phyloP scores from a whole-genome alignment of 1,140 invertebrate genomes.

The Rhysida immarginata region DNA sequence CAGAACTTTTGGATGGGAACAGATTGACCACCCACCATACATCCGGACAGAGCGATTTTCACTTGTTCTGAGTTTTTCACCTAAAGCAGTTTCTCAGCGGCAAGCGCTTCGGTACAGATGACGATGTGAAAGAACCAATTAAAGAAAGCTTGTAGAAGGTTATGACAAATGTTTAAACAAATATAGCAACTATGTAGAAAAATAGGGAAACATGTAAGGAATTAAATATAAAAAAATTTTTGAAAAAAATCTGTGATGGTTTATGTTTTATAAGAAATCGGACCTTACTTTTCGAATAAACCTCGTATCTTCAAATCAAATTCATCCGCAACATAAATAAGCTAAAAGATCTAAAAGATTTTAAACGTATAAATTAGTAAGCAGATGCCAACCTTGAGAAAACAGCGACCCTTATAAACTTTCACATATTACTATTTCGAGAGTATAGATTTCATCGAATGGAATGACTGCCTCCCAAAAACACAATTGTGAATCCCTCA shows the following conservation, averaged over 20 bases:
- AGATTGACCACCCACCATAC: slow-evolving; percentile 24
- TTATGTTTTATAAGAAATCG: neutral
- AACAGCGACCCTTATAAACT: too few relatives aligned
- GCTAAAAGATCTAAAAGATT: too few relatives aligned
- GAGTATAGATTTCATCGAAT: too few relatives aligned
- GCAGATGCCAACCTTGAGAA: too few relatives aligned
- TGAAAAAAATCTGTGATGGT: neutral
- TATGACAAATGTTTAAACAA: slow-evolving; percentile 12
- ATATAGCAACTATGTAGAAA: slow-evolving; percentile 15
- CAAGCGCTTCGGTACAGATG: slow-evolving; percentile 12
- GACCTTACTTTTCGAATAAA: neutral
- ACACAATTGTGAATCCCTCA: too few relatives aligned
- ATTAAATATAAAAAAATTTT: neutral
- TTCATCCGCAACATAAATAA: too few relatives aligned
- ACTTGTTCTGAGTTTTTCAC: slow-evolving; percentile 24
- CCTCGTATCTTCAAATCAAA: too few relatives aligned
- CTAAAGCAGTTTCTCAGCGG: slow-evolving; percentile 14
- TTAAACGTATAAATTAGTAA: too few relatives aligned
- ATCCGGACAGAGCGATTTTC: slow-evolving; percentile 23
- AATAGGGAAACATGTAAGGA: neutral
- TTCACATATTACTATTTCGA: too few relatives aligned
- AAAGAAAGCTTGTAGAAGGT: slow-evolving; percentile 11
- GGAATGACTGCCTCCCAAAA: too few relatives aligned
- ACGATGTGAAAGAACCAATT: slow-evolving; percentile 2
- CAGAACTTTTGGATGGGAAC: slow-evolving; percentile 23